phyloP scores from a whole-genome alignment of 2,888 invertebrate species.

The Drosophila flavopinicola region DNA sequence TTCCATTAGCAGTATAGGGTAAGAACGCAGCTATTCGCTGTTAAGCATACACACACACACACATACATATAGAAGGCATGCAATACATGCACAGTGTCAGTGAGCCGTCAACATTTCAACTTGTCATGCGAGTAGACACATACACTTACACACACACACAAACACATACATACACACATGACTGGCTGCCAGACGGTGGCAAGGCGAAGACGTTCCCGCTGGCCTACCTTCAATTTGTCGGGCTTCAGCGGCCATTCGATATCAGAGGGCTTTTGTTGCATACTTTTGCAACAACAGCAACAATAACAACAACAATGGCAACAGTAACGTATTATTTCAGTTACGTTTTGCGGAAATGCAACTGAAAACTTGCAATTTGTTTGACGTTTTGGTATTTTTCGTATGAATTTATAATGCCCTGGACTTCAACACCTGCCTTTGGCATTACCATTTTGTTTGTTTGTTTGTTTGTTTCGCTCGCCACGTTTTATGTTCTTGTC shows the following conservation, averaged over 20 bases:
- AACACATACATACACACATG: slow-evolving; percentile 3
- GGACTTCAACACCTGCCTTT: slow-evolving; percentile 73
- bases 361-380: slow-evolving; percentile 79
- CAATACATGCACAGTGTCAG: slow-evolving; percentile 59
- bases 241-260: slow-evolving; percentile 61
- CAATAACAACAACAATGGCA: background rate
- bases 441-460: slow-evolving; percentile 26
- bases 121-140: slow-evolving; percentile 70
- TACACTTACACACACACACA: slow-evolving; percentile 21
- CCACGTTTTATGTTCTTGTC: slow-evolving; percentile 28
- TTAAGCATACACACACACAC: slow-evolving; percentile 22
- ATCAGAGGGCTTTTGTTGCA: slow-evolving; percentile 65
- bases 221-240: slow-evolving; percentile 75
- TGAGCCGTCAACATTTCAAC: slow-evolving; percentile 77
- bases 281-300: slow-evolving; percentile 41
- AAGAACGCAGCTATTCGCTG: slow-evolving; percentile 35
- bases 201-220: slow-evolving; percentile 58
- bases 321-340: slow-evolving; percentile 71
- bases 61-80: no score
- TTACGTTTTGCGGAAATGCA: slow-evolving; percentile 77
- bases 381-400: slow-evolving; percentile 75
- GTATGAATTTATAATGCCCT: slow-evolving; percentile 72
- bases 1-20: background rate
- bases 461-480: slow-evolving; percentile 38
- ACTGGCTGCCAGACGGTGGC: background rate